phyloP scores from a whole-genome alignment of 2,888 invertebrate genomes.

The Conops quadrifasciatus region DNA sequence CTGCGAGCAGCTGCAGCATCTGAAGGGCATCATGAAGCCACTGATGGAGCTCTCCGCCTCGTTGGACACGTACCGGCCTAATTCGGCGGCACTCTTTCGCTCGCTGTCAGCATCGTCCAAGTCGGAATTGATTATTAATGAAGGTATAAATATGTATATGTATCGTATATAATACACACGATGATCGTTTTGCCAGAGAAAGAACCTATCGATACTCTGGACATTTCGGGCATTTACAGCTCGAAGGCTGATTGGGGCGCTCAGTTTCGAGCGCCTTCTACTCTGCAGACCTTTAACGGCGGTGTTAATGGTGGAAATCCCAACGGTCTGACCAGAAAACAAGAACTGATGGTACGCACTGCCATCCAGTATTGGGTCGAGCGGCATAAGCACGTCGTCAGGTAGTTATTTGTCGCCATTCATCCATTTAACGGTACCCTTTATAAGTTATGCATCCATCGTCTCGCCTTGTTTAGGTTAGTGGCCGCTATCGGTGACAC shows the following conservation, averaged over 20 bases:
- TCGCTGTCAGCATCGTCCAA: conserved; percentile 67
- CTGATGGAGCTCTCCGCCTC: conserved; percentile 87
- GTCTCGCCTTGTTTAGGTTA: conserved; percentile 67
- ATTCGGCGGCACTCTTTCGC: conserved; percentile 76
- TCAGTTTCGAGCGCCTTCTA: conserved; percentile 74
- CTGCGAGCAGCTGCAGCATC: conserved; percentile 84
- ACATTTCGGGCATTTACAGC: conserved; percentile 79
- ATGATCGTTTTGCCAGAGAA: conserved; percentile 56
- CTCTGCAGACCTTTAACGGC: conserved; percentile 70
- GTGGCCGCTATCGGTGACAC: conserved; percentile 84
- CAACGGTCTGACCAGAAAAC: conserved; percentile 82
- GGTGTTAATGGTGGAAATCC: conserved; percentile 70
- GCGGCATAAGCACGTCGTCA: conserved; percentile 86
- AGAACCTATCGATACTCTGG: conserved; percentile 70
- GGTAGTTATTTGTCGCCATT: conserved; percentile 66
- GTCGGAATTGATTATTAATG: conserved; percentile 63
- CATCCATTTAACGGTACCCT: not conserved
- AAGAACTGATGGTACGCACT: conserved; percentile 84
- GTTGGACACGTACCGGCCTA: conserved; percentile 78
- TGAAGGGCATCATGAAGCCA: conserved; percentile 87
- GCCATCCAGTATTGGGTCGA: conserved; percentile 93
- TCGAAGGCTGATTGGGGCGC: conserved; percentile 82
- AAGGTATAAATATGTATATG: conserved; percentile 52
- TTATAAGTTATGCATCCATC: not conserved
- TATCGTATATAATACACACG: not conserved